phyloP scores from a whole-genome alignment of 2,113 vertebrate species.

The Tupaia tana region DNA sequence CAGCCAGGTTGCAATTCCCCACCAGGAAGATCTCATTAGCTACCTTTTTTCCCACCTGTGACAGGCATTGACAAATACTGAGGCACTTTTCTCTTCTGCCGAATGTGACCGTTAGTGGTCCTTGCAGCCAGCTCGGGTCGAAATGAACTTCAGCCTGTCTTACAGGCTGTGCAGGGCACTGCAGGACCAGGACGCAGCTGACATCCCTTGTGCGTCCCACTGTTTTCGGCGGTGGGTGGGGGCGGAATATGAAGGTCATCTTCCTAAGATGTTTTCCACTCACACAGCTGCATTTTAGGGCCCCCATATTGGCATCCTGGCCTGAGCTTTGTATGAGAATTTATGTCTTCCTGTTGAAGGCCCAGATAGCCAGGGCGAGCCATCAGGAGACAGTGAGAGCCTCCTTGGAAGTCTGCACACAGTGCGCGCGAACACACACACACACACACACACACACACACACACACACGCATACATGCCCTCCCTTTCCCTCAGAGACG shows the following conservation, averaged over 20 bases:
- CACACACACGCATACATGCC: background rate
- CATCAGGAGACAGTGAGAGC: background rate
- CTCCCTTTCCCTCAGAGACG: background rate
- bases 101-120: slow-evolving; percentile 36
- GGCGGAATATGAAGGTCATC: no score
- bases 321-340: background rate
- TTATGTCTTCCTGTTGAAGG: background rate
- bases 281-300: background rate
- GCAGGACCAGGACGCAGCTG: background rate
- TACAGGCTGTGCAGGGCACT: background rate
- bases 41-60: background rate
- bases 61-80: background rate
- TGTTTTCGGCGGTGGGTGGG: background rate
- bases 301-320: background rate
- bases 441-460: background rate
- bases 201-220: background rate
- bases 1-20: slow-evolving; percentile 21
- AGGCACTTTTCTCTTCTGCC: slow-evolving; percentile 15
- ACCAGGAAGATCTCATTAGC: slow-evolving; percentile 10
- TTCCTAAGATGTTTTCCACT: background rate
- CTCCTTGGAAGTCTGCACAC: background rate
- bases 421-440: background rate
- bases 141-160: background rate
- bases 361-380: background rate
- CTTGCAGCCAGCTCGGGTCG: background rate